A percentile compares a stretch with the other conserved stretches of the same genome.
phyloP scores from a whole-genome alignment of 2,888 invertebrate genomes.

The Apodemia mormo region DNA sequence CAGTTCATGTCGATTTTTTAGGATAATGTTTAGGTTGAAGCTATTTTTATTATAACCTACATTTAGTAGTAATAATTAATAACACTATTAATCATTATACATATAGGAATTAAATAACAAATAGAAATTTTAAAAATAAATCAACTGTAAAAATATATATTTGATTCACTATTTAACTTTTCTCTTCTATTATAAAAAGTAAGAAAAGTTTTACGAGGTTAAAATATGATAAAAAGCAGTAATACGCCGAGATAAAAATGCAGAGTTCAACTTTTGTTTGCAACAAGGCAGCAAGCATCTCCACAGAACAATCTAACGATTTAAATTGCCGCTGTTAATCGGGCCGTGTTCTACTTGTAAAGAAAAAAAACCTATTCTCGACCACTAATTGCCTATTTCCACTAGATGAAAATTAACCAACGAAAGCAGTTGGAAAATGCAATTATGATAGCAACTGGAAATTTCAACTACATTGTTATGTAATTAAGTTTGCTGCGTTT shows the following conservation, averaged over 20 bases:
- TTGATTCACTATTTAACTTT: constrained; percentile 4
- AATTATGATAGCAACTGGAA: constrained; percentile 47
- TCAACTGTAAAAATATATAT: not conserved
- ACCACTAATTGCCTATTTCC: constrained; percentile 54
- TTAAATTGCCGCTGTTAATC: constrained; percentile 39
- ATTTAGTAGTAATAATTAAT: too few species aligned
- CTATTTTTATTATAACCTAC: too few species aligned
- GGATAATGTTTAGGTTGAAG: too few species aligned
- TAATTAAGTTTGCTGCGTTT: constrained; percentile 17
- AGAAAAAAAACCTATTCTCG: constrained; percentile 44
- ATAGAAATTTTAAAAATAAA: not conserved
- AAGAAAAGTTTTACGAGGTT: constrained; percentile 10
- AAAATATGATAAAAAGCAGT: constrained; percentile 16
- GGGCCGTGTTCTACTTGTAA: constrained; percentile 32
- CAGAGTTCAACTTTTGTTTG: constrained; percentile 35
- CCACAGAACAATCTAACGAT: constrained; percentile 36
- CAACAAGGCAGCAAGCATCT: constrained; percentile 29
- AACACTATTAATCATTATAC: too few species aligned
- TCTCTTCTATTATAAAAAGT: not conserved
- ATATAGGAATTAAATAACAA: not conserved
- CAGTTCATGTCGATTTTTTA: too few species aligned
- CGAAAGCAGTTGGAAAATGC: constrained; percentile 44
- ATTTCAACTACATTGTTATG: constrained; percentile 18
- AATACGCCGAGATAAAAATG: constrained; percentile 27
- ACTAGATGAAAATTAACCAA: constrained; percentile 45